Percentiles rank a stretch among this genome's conserved stretches.
These are phyloP conservation scores for Patella pellucida DNA, from an alignment of 2,888 invertebrate genomes.

Conservation along the genomic window DNA sequence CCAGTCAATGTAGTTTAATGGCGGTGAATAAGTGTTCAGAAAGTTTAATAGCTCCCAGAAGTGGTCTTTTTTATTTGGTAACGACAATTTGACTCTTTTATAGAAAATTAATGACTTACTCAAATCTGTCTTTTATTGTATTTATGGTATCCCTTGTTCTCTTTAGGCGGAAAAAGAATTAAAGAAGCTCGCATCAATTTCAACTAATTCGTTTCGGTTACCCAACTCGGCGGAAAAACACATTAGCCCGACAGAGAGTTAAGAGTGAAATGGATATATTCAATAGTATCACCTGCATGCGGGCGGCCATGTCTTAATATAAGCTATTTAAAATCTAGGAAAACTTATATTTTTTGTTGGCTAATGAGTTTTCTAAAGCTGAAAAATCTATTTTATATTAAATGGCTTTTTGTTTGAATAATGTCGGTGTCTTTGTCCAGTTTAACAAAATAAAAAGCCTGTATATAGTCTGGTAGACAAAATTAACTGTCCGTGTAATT, in stretches of 20 bases:
- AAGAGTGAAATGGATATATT: neutral
- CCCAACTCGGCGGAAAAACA: neutral
- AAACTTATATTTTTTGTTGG: neutral
- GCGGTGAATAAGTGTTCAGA: too few relatives aligned
- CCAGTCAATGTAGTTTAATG: too few relatives aligned
- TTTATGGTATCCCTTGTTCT: neutral
- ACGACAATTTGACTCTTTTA: too few relatives aligned
- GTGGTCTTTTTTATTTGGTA: too few relatives aligned
- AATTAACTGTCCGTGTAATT: too few relatives aligned
- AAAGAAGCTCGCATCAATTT: conserved; percentile 2
- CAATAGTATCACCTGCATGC: neutral
- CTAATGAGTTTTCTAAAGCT: conserved; percentile 3
- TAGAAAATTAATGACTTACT: too few relatives aligned
- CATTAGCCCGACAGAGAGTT: neutral
- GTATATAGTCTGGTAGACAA: too few relatives aligned
- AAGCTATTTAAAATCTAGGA: neutral
- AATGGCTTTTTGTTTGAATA: neutral
- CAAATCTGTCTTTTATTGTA: neutral
- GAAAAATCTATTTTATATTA: neutral
- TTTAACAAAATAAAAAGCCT: too few relatives aligned
- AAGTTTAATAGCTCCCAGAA: too few relatives aligned
- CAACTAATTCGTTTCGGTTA: conserved; percentile 3
- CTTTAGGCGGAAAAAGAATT: neutral
- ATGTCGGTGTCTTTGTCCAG: too few relatives aligned
- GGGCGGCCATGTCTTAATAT: neutral